phyloP scores from a whole-genome alignment of 2,888 invertebrate genomes.

The Drosophila basisetae region DNA sequence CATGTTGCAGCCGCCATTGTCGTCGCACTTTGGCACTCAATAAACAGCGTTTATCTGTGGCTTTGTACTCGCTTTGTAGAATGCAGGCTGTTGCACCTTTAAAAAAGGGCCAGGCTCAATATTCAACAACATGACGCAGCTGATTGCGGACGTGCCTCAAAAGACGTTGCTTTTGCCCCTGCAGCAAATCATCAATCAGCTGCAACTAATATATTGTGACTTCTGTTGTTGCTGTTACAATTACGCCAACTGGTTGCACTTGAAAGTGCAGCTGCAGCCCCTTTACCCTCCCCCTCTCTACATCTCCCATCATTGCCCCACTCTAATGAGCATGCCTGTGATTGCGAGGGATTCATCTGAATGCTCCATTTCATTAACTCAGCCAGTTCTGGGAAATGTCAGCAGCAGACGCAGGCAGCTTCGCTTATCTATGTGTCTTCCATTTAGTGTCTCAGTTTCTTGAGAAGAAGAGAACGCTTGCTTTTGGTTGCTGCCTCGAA shows the following conservation, averaged over 20 bases:
- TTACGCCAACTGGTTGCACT: slow-evolving; percentile 43
- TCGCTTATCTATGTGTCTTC: slow-evolving; percentile 63
- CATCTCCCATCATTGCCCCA: background rate
- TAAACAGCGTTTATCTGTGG: slow-evolving; percentile 64
- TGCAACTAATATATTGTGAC: slow-evolving; percentile 68
- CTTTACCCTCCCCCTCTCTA: background rate
- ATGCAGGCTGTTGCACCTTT: slow-evolving; percentile 60
- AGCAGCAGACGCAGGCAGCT: slow-evolving; percentile 11
- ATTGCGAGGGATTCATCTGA: slow-evolving; percentile 15
- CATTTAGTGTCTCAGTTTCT: slow-evolving; percentile 64
- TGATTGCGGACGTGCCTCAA: slow-evolving; percentile 41
- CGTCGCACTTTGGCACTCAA: slow-evolving; percentile 60
- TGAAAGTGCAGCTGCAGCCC: slow-evolving; percentile 32
- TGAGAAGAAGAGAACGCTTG: slow-evolving; percentile 50
- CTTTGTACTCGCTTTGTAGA: slow-evolving; percentile 36
- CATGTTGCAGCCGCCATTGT: slow-evolving; percentile 45
- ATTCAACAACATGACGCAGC: slow-evolving; percentile 32
- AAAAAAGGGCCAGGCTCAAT: slow-evolving; percentile 26
- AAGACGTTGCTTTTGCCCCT: slow-evolving; percentile 22
- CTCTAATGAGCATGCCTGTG: slow-evolving; percentile 32
- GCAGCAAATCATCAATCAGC: slow-evolving; percentile 71
- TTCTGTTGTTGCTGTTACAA: slow-evolving; percentile 37
- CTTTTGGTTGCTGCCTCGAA: slow-evolving; percentile 45
- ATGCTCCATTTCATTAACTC: slow-evolving; percentile 47
- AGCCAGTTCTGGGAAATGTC: slow-evolving; percentile 59